phyloP scores from a whole-genome alignment of 2,888 invertebrate genomes.

The Parthenolecanium corni region DNA sequence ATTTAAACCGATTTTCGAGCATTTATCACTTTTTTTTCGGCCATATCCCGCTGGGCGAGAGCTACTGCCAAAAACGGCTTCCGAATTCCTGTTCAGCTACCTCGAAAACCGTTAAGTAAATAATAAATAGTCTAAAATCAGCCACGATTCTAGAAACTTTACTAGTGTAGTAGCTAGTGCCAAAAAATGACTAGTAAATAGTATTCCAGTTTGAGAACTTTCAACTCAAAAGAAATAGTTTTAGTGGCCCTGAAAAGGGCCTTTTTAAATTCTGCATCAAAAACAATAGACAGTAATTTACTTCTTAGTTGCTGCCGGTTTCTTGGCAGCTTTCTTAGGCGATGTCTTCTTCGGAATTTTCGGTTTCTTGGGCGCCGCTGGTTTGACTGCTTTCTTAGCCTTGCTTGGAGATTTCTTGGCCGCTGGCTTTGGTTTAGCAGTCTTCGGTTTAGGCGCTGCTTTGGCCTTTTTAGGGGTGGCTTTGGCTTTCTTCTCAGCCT shows the following conservation, averaged over 20 bases:
- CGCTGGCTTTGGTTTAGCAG: slow-evolving; percentile 32
- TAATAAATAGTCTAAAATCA: too few species aligned
- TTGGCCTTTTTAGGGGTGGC: slow-evolving; percentile 29
- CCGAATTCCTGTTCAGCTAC: too few species aligned
- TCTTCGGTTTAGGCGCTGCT: slow-evolving; percentile 29
- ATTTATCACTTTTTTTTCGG: too few species aligned
- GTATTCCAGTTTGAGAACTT: too few species aligned
- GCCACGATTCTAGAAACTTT: too few species aligned
- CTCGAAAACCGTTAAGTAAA: too few species aligned
- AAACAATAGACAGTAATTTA: background rate
- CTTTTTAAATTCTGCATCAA: background rate
- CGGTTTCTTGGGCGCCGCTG: slow-evolving; percentile 37
- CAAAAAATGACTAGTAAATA: too few species aligned
- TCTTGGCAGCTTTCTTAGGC: slow-evolving; percentile 9
- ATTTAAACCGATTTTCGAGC: too few species aligned
- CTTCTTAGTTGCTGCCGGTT: slow-evolving; percentile 8
- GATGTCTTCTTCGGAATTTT: slow-evolving; percentile 38
- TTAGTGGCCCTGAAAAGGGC: slow-evolving; percentile 2
- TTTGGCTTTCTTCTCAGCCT: slow-evolving; percentile 16
- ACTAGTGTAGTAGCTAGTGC: too few species aligned
- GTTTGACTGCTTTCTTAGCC: slow-evolving; percentile 33
- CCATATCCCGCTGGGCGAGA: too few species aligned
- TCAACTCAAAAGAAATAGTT: too few species aligned
- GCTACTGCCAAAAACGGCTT: too few species aligned
- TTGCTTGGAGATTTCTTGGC: slow-evolving; percentile 32